Evolutionary conservation across 1,140 invertebrate species (phyloP), one percentile per base, ranked within the genome.

Genomic region (Triops cancriformis): DNA sequence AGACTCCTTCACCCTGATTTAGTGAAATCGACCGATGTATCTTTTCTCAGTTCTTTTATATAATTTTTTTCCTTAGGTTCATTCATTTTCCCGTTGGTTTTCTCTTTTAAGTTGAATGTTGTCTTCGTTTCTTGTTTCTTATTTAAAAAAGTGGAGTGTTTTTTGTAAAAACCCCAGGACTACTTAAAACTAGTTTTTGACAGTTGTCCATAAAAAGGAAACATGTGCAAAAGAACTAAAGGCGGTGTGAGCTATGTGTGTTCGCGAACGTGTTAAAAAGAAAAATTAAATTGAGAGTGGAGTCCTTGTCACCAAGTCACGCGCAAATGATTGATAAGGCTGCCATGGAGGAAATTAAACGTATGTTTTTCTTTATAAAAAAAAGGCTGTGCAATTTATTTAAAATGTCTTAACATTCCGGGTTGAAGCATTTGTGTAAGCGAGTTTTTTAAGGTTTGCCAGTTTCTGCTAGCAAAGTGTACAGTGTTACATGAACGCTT

Each of bases 271-370:
- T 18, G 14, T 64, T 11, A 64, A 64, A 23, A 64, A 18, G 18
- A 14, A 64, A 7, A 64, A 37, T 37, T 37, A 37, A 37, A 37
- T 12, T 64, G 51, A 12, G 51, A 64, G 51, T 64, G 51, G 11
- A 64, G n/a, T 64, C 51, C 51, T 64, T 64, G 51, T 64, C 51
- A 64, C 51, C 51, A 64, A 64, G 51, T 64, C 51, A 64, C 10
- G 51, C 51, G 51, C 51, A 64, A 64, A 64, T 64, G 51, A 64
- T 64, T 64, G 51, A 64, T 64, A 64, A 64, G 51, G 51, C 51
- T 64, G 51, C 51, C 51, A 64, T 64, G 51, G 18, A 14, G 23
- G 51, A 64, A 64, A 64, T 64, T 64, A 64, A 64, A 64, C 51
- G 51, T 9, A 64, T 23, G 51, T 64, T 64, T 64, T 10, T 64